Percentiles rank a stretch among this genome's conserved stretches.
phyloP scores from a whole-genome alignment of 2,888 invertebrate species.

The Chrysolina americana region DNA sequence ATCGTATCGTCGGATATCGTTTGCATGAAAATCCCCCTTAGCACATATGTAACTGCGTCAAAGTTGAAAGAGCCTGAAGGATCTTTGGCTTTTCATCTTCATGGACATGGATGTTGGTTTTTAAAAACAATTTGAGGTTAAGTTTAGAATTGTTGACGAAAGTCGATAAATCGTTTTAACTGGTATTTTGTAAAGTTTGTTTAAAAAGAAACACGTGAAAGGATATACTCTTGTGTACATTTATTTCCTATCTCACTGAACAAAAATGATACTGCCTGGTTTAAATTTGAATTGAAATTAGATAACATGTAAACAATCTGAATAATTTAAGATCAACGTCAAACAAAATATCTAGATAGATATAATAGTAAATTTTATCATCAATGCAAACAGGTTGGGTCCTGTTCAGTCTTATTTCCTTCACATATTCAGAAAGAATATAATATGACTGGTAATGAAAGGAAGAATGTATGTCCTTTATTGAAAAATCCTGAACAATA shows the following conservation, averaged over 20 bases:
- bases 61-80: too few relatives aligned
- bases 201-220: not conserved
- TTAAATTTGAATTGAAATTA: slow-evolving; percentile 5
- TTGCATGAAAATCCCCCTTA: too few relatives aligned
- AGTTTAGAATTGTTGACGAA: too few relatives aligned
- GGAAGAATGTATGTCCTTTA: slow-evolving; percentile 77
- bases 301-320: slow-evolving; percentile 27
- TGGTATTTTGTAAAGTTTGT: not conserved
- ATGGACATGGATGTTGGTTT: too few relatives aligned
- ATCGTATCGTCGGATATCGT: too few relatives aligned
- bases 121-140: too few relatives aligned
- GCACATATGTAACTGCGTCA: too few relatives aligned
- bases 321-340: slow-evolving; percentile 14
- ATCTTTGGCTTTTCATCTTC: too few relatives aligned
- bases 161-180: too few relatives aligned
- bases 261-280: not conserved
- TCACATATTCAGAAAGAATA: not conserved
- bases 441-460: slow-evolving; percentile 48
- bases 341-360: slow-evolving; percentile 19
- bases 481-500: slow-evolving; percentile 85
- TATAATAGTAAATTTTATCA: not conserved
- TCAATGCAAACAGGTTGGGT: slow-evolving; percentile 23
- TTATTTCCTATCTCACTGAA: not conserved
- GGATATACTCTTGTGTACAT: not conserved
- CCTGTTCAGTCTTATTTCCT: not conserved